Conservation (phyloP, 1,140 invertebrate genomes). For the Bombus confusus region DNA sequence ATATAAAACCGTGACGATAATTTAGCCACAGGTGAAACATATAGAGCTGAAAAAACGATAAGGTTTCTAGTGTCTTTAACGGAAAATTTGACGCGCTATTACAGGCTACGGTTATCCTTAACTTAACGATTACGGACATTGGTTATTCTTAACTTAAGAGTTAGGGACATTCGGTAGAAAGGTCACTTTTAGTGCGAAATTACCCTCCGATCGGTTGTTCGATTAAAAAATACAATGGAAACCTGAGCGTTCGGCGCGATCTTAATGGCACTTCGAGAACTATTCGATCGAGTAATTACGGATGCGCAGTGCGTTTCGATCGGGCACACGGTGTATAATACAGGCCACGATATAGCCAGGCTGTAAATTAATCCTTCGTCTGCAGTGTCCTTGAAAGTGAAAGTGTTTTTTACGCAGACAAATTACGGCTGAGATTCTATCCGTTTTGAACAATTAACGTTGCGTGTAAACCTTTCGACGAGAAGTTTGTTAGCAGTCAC, state of each 20-base stretch:
- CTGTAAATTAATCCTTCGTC: not conserved
- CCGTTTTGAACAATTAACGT: not conserved
- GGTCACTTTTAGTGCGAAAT: constrained; percentile 36
- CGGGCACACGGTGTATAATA: not conserved
- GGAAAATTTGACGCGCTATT: not conserved
- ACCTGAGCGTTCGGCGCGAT: constrained; percentile 46
- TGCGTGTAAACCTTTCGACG: not conserved
- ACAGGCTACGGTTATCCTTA: not conserved
- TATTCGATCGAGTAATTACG: not conserved
- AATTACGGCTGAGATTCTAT: not conserved
- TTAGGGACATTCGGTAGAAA: constrained; percentile 8
- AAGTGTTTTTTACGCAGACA: not conserved
- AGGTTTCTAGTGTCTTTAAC: not conserved
- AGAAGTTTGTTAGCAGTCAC: too few relatives aligned
- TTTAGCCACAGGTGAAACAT: not conserved
- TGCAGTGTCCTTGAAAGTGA: not conserved
- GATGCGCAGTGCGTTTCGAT: not conserved
- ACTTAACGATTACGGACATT: not conserved
- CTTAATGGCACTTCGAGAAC: constrained; percentile 62
- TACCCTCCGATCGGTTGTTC: constrained; percentile 26
- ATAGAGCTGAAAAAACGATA: not conserved
- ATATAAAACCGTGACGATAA: not conserved
- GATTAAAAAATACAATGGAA: constrained; percentile 42
- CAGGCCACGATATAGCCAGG: not conserved
- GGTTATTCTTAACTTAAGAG: not conserved